Evolutionary conservation across 2,888 invertebrate species (phyloP).

Genomic region (Limnephilus rhombicus): DNA sequence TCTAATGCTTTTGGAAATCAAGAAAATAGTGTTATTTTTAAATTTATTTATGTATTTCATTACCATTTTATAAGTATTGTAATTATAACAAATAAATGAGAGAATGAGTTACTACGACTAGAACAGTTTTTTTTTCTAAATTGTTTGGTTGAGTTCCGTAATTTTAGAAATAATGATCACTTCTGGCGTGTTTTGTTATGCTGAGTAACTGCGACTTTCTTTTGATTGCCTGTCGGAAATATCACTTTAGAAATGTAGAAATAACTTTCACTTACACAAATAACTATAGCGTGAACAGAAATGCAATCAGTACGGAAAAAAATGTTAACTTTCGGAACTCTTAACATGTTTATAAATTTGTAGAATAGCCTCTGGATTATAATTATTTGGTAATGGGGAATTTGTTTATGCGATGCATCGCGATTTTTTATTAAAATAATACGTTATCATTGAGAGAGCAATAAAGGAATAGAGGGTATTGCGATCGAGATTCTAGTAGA

Average conservation of each 20-base stretch:
- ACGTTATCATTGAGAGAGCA: not conserved
- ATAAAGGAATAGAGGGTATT: not conserved
- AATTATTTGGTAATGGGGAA: not conserved
- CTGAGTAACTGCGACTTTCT: conserved; percentile 4
- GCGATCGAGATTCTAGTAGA: conserved; percentile 3
- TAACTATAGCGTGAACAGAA: not conserved
- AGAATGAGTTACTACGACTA: not conserved
- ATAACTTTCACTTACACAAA: not conserved
- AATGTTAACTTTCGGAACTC: not conserved
- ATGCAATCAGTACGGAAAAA: not conserved
- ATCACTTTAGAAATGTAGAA: conserved; percentile 18
- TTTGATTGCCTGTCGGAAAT: not conserved
- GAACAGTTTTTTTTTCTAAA: not conserved
- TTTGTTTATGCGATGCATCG: too few relatives aligned
- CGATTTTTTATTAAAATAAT: not conserved
- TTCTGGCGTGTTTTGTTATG: not conserved
- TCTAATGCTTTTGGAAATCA: not conserved
- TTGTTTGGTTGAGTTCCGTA: not conserved
- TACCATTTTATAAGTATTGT: not conserved
- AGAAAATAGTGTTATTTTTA: not conserved
- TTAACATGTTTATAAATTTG: not conserved
- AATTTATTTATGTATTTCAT: not conserved
- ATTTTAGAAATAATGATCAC: not conserved
- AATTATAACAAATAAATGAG: not conserved
- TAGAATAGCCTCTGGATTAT: not conserved